Base-by-base conservation (phyloP, 2,888 invertebrate genomes). In the Coremacera marginata region DNA sequence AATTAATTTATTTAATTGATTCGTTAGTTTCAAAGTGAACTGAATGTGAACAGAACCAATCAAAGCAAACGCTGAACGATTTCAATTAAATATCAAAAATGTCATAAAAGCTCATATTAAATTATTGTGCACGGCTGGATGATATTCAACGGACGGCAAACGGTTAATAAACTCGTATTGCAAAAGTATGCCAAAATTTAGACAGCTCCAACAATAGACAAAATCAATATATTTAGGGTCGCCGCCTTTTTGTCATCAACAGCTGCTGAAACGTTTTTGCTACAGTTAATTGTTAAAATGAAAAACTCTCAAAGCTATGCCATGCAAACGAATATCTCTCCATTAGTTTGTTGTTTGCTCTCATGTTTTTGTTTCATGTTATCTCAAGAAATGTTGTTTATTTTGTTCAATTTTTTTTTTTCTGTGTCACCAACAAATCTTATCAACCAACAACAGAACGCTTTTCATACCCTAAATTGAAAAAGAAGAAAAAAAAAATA, bases 1-100 rank as follows among this genome's bases (percentile, higher is more conserved):
- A 60, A 60, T 14, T 60, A 19, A 60, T 60, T 60, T 60, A 22
- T 25, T 60, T 60, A 60, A 60, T 60, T 60, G 57, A 60, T 60
- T 60, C 27, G 57, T 60, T 60, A 14, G 57, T 27, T 25, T 11
- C 25, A 60, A 14, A 14, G 8, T 14, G 57, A 60, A 22, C 9
- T 22, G 11, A 22, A 25, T 27, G 57, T 14, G 27, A 14, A 2
- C 57, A 8, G 57, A 60, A 60, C 27, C 25, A 60, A 60, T 60
- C 57, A 60, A 60, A 60, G 57, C 9, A n/a, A 60, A 60, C 22
- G 14, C 25, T 7, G 57, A 25, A 27, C 22, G 57, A 60, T 3
- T 25, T 14, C 4, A 27, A 60, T 22, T 8, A 9, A 60, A 27
- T 22, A 25, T 14, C 11, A 4, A 27, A 60, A 22, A 19, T 25